Evolutionary conservation across 2,113 vertebrate genomes (phyloP).

Genomic region (Fulmarus glacialis): DNA sequence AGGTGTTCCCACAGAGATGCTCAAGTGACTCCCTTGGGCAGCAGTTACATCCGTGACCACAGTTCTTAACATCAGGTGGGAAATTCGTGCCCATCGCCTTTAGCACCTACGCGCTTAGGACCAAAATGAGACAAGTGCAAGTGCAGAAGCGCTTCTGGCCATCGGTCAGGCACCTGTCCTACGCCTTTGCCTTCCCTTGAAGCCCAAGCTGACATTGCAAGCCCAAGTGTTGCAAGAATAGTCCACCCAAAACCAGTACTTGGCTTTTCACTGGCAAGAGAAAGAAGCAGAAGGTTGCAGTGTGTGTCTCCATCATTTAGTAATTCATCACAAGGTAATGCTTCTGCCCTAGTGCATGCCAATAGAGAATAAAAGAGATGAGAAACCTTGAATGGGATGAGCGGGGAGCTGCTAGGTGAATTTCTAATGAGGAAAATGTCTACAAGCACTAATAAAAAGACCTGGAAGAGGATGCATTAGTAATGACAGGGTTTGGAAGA

Average conservation of each 20-base stretch:
- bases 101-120: neutral
- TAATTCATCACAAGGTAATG: conserved; percentile 40
- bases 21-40: neutral
- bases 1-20: neutral
- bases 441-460: conserved; percentile 46
- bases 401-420: conserved; percentile 41
- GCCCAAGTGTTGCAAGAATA: neutral
- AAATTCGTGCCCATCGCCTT: neutral
- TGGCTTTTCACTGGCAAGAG: neutral
- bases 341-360: neutral
- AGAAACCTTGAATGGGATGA: conserved; percentile 57
- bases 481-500: conserved; percentile 54
- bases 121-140: neutral
- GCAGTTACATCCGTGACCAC: neutral
- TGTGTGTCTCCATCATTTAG: neutral
- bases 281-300: neutral
- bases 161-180: accelerated
- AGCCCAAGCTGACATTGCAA: neutral
- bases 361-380: conserved; percentile 33
- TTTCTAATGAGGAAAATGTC: conserved; percentile 52
- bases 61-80: neutral
- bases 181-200: neutral
- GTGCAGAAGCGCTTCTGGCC: neutral
- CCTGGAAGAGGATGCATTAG: conserved; percentile 56
- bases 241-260: neutral